A percentile compares a stretch with the other conserved stretches of the same genome.
phyloP scores from a whole-genome alignment of 2,113 vertebrate genomes.

The Clarias macrocephalus region DNA sequence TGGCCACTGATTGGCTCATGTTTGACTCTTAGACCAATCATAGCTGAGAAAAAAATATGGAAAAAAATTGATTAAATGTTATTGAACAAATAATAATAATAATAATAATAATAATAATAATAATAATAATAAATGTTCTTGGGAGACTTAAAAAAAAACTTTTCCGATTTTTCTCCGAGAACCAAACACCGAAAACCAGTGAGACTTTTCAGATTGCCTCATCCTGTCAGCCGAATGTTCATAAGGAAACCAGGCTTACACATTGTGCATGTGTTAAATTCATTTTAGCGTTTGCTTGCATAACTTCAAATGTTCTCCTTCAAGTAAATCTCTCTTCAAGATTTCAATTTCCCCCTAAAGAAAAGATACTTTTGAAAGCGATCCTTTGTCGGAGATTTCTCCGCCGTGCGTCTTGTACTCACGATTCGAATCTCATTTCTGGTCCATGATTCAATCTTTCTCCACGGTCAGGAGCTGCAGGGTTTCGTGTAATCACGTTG shows the following conservation, averaged over 20 bases:
- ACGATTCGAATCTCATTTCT: constrained; percentile 21
- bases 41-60: too few relatives aligned
- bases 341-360: neutral
- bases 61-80: too few relatives aligned
- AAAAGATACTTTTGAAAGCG: neutral
- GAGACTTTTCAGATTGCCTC: neutral
- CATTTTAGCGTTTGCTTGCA: neutral
- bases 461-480: constrained; percentile 27
- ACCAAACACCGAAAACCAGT: neutral
- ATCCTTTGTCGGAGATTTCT: neutral
- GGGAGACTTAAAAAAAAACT: neutral
- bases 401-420: neutral
- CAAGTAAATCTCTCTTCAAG: neutral
- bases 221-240: neutral
- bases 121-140: too few relatives aligned
- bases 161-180: neutral
- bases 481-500: constrained; percentile 36
- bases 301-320: neutral
- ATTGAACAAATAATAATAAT: too few relatives aligned
- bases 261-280: neutral
- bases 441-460: constrained; percentile 15
- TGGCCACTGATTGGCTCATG: too few relatives aligned
- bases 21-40: too few relatives aligned
- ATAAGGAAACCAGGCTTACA: neutral
- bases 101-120: too few relatives aligned